These are phyloP conservation scores for Brienomyrus longianalis DNA, from an alignment of 2,113 vertebrate genomes.

Conservation along the genomic window DNA sequence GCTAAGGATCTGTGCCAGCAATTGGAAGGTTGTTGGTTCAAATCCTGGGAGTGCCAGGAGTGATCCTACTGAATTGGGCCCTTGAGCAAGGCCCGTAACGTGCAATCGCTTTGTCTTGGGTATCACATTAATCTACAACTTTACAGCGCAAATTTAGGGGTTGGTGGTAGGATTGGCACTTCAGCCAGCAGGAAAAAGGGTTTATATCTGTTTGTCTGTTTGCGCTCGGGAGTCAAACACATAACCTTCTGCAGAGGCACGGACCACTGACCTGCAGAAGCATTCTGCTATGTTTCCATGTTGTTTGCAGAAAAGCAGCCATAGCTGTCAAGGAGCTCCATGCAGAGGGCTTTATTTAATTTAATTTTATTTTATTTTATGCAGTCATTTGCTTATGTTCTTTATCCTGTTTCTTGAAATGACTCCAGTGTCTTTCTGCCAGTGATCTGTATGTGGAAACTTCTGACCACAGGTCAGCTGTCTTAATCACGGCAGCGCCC, in stretches of 20 bases:
- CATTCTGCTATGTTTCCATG: not conserved
- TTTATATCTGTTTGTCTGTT: conserved; percentile 31
- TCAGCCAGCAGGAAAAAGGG: conserved; percentile 13
- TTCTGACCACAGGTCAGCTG: not conserved
- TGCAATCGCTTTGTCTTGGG: too few relatives aligned
- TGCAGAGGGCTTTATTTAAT: not conserved
- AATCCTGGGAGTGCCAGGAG: too few relatives aligned
- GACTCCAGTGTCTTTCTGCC: not conserved
- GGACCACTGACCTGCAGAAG: not conserved
- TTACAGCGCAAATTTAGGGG: too few relatives aligned
- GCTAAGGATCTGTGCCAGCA: too few relatives aligned
- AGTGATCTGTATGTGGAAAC: not conserved
- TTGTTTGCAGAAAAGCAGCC: not conserved
- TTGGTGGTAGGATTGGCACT: too few relatives aligned
- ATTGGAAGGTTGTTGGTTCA: too few relatives aligned
- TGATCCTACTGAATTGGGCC: too few relatives aligned
- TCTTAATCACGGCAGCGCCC: not conserved
- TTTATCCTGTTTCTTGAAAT: not conserved
- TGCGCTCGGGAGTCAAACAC: not conserved
- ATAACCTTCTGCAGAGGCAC: not conserved
- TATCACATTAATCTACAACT: too few relatives aligned
- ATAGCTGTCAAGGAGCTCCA: not conserved
- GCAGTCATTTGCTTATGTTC: not conserved
- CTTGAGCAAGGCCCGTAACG: too few relatives aligned
- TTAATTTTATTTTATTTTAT: not conserved